phyloP scores from a whole-genome alignment of 2,888 invertebrate species.

The Caenorhabditis plicata region DNA sequence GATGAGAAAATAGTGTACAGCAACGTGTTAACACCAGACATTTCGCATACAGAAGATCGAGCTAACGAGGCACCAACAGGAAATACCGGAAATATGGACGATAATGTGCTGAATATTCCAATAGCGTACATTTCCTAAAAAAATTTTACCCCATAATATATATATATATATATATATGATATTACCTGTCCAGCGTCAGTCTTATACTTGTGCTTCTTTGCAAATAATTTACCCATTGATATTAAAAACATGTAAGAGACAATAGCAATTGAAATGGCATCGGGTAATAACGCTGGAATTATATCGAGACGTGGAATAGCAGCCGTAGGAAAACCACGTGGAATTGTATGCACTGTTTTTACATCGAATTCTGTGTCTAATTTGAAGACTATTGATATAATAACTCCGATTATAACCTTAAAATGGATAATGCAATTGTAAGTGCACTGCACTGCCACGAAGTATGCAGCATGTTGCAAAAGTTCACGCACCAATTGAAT shows the following conservation, averaged over 20 bases:
- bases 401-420: slow-evolving; percentile 67
- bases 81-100: slow-evolving; percentile 70
- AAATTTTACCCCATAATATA: too few species aligned
- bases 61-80: slow-evolving; percentile 69
- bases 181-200: slow-evolving; percentile 70
- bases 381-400: slow-evolving; percentile 65
- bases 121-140: slow-evolving; percentile 57
- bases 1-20: slow-evolving; percentile 80
- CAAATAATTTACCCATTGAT: slow-evolving; percentile 69
- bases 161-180: too few species aligned
- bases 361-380: slow-evolving; percentile 66
- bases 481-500: too few species aligned
- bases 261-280: slow-evolving; percentile 68
- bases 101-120: slow-evolving; percentile 73
- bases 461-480: too few species aligned
- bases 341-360: slow-evolving; percentile 67
- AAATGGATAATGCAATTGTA: too few species aligned
- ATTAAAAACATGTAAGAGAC: slow-evolving; percentile 70
- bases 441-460: too few species aligned
- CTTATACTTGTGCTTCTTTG: slow-evolving; percentile 69
- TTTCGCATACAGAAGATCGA: slow-evolving; percentile 76
- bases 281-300: slow-evolving; percentile 69
- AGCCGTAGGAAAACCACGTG: slow-evolving; percentile 66
- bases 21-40: slow-evolving; percentile 82
- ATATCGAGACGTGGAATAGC: slow-evolving; percentile 59